These are phyloP conservation scores for Sminthurides aquaticus DNA, from an alignment of 2,888 invertebrate species.

Conservation along the genomic window DNA sequence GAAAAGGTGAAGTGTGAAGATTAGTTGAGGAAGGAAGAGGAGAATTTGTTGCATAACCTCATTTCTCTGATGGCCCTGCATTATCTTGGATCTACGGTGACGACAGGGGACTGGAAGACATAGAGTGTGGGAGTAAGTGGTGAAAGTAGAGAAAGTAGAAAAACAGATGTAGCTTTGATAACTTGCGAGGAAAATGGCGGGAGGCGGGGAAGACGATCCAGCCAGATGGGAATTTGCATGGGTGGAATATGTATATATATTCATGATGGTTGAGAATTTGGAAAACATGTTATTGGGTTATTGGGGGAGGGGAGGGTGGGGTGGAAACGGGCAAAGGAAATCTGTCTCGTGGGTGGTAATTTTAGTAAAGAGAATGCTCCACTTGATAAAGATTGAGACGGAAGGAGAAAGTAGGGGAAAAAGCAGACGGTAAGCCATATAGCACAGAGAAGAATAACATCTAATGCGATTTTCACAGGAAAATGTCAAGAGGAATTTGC, in stretches of 20 bases:
- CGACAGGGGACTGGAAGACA: no score
- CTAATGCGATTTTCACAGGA: no score
- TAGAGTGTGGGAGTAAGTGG: background rate
- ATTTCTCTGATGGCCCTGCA: no score
- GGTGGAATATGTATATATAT: background rate
- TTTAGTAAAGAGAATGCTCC: background rate
- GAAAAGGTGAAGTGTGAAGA: background rate
- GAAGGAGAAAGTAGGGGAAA: background rate
- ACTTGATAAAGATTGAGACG: background rate
- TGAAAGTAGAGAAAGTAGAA: background rate
- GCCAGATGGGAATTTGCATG: background rate
- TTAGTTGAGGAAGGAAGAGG: no score
- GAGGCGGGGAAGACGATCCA: no score
- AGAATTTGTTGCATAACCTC: no score
- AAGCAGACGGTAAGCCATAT: no score
- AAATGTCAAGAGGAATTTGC: background rate
- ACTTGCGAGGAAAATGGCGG: no score
- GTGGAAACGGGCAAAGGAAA: background rate
- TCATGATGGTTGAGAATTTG: background rate
- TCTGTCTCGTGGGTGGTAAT: background rate
- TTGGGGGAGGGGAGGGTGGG: background rate
- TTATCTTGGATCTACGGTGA: no score
- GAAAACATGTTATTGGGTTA: background rate
- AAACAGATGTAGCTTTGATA: background rate
- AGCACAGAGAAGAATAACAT: no score